Conservation (phyloP, 2,888 invertebrate genomes). For the Sinopyrophorus schimmeli region DNA sequence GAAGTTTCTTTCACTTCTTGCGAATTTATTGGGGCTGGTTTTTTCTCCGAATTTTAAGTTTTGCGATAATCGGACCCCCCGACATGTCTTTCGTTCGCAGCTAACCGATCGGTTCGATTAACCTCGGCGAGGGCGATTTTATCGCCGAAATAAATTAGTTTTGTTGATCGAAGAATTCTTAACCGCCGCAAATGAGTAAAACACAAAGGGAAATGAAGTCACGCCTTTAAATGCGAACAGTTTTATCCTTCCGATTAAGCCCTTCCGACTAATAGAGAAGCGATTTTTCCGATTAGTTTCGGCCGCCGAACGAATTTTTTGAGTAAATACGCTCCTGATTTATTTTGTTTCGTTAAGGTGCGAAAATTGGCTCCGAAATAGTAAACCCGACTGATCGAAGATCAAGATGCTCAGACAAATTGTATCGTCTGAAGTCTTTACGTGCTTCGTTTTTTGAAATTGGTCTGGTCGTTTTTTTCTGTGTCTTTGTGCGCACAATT, state of each 20-base stretch:
- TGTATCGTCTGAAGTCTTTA: conserved; percentile 35
- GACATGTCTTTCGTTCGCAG: too few relatives aligned
- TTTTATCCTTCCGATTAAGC: not conserved
- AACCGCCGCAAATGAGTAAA: too few relatives aligned
- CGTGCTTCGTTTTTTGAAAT: conserved; percentile 32
- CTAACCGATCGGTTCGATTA: too few relatives aligned
- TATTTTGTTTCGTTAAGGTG: not conserved
- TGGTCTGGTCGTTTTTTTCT: too few relatives aligned
- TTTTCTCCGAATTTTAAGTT: too few relatives aligned
- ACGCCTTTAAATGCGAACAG: conserved; percentile 2
- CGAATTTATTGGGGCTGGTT: too few relatives aligned
- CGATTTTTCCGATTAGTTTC: not conserved
- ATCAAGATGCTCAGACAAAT: conserved; percentile 31
- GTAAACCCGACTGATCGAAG: conserved; percentile 35
- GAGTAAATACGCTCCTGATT: not conserved
- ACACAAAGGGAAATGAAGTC: conserved; percentile 3
- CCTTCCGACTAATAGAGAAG: not conserved
- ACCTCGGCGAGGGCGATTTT: conserved; percentile 1
- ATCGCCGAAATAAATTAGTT: conserved; percentile 16
- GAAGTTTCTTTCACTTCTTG: too few relatives aligned
- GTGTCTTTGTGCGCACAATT: too few relatives aligned
- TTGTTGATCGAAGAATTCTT: conserved; percentile 11
- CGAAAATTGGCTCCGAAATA: conserved; percentile 9
- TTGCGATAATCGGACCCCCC: too few relatives aligned
- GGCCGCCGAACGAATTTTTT: too few relatives aligned